phyloP scores from a whole-genome alignment of 1,140 invertebrate genomes.

The Cyphomyrmex costatus region DNA sequence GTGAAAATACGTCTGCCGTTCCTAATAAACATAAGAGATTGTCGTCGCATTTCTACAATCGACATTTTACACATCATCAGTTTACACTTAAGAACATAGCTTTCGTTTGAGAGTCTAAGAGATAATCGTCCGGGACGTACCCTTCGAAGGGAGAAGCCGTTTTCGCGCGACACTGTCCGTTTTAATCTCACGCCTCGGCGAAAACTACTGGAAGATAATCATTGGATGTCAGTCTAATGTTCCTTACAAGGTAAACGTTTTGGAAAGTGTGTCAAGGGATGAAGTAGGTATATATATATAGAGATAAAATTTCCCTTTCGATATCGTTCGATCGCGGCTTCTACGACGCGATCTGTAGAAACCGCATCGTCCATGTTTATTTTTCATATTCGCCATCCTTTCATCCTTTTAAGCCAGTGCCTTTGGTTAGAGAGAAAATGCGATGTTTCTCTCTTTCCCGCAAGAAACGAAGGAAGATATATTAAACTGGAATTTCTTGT shows the following conservation, averaged over 20 bases:
- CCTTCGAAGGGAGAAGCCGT: not conserved
- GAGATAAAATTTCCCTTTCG: conserved; percentile 65
- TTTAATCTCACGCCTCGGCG: conserved; percentile 48
- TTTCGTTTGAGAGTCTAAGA: not conserved
- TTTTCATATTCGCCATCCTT: conserved; percentile 20
- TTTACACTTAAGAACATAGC: not conserved
- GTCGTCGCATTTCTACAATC: not conserved
- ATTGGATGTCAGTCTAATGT: conserved; percentile 56
- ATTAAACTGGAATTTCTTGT: conserved; percentile 5
- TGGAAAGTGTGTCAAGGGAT: conserved; percentile 44
- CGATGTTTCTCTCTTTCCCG: not conserved
- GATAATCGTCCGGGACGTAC: not conserved
- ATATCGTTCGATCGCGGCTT: conserved; percentile 58
- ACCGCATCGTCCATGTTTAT: not conserved
- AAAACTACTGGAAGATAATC: conserved; percentile 71
- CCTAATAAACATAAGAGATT: not conserved
- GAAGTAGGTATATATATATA: too few relatives aligned
- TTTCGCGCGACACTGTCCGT: conserved; percentile 10
- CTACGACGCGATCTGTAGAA: conserved; percentile 10
- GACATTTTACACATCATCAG: not conserved
- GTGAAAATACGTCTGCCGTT: not conserved
- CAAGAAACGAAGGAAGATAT: conserved; percentile 31
- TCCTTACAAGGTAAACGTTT: conserved; percentile 67
- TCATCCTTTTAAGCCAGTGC: conserved; percentile 19
- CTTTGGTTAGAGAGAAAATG: conserved; percentile 7